Percentiles rank a stretch among this genome's conserved stretches.
Evolutionary conservation across 2,113 vertebrate genomes (phyloP).

Genomic region (Anguilla japonica): DNA sequence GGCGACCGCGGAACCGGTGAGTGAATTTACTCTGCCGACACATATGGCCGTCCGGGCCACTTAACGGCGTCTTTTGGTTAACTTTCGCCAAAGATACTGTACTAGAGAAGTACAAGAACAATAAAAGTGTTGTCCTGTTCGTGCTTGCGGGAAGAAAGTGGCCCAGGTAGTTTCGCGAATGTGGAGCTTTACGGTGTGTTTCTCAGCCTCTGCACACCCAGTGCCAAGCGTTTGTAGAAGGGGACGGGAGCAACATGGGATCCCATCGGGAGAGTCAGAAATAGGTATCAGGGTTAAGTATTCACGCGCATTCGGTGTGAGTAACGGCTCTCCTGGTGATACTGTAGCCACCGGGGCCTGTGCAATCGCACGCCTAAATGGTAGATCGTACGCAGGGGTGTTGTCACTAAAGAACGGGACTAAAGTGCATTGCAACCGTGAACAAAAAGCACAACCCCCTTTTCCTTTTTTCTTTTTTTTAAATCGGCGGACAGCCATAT

Average conservation of each 20-base stretch:
- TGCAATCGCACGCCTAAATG: not conserved
- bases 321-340: not conserved
- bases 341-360: not conserved
- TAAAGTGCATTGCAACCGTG: not conserved
- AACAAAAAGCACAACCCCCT: not conserved
- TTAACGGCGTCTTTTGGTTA: not conserved
- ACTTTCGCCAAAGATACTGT: not conserved
- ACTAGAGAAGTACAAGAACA: not conserved
- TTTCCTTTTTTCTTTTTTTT: not conserved
- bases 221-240: not conserved
- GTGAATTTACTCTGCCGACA: slow-evolving; percentile 56
- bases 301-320: not conserved
- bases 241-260: slow-evolving; percentile 9
- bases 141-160: not conserved
- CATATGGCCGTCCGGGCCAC: slow-evolving; percentile 6
- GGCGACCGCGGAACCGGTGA: slow-evolving; percentile 94
- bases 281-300: not conserved
- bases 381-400: not conserved
- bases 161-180: not conserved
- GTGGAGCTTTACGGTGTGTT: not conserved
- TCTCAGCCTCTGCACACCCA: not conserved
- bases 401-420: not conserved
- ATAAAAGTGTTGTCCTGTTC: not conserved
- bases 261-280: not conserved
- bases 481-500: not conserved